Percentiles rank a stretch among this genome's conserved stretches.
Evolutionary conservation across 2,113 vertebrate species (phyloP).

Genomic region (Suricata suricatta): DNA sequence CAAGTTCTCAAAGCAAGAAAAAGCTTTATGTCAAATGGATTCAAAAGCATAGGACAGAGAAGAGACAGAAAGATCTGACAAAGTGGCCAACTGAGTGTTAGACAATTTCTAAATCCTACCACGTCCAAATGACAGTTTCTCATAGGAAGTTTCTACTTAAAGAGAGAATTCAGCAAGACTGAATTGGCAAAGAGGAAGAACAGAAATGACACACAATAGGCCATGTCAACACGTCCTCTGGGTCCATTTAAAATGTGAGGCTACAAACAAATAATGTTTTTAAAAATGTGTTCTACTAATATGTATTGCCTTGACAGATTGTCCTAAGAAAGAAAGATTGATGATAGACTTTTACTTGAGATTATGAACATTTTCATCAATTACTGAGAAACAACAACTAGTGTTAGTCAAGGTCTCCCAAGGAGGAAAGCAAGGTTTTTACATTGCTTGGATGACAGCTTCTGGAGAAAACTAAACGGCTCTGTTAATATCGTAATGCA

Average conservation of each 20-base stretch:
- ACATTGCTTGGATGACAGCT: not conserved
- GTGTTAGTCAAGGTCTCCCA: not conserved
- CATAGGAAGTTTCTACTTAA: not conserved
- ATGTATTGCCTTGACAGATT: not conserved
- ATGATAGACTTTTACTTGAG: not conserved
- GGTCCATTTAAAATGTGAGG: not conserved
- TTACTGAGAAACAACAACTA: not conserved
- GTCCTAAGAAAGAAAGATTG: not conserved
- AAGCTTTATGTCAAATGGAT: not conserved
- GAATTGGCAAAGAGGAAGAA: not conserved
- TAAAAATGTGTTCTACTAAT: not conserved
- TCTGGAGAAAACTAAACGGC: not conserved
- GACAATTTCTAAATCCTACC: not conserved
- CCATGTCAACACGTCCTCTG: not conserved
- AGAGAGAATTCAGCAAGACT: not conserved
- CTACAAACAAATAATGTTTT: constrained; percentile 12
- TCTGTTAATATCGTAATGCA: not conserved
- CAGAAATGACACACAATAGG: not conserved
- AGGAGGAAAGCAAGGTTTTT: not conserved
- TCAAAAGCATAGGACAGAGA: not conserved
- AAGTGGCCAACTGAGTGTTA: constrained; percentile 17
- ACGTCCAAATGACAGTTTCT: constrained; percentile 1
- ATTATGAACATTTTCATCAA: not conserved
- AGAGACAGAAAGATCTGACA: constrained; percentile 21
- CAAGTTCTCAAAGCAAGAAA: not conserved